A percentile compares a stretch with the other conserved stretches of the same genome.
Conservation (phyloP, 92 coral and sea anemone species). For the Ricordea florida region DNA sequence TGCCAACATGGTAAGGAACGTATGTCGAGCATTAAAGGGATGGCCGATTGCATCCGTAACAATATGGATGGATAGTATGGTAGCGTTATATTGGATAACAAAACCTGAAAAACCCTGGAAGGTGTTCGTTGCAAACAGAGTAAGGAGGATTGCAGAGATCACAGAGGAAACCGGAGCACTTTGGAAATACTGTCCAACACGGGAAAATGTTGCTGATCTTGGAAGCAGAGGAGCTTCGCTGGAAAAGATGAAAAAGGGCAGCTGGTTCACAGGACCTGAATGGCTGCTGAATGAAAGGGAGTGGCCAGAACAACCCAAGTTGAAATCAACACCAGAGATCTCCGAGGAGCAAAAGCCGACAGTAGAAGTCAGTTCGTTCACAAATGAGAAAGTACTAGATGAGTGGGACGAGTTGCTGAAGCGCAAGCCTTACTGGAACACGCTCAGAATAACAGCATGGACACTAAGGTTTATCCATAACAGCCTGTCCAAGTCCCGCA, state of each 20-base stretch:
- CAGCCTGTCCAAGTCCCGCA: too few species aligned
- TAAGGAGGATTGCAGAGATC: constrained; percentile 62
- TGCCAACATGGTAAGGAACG: constrained; percentile 51
- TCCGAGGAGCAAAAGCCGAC: constrained; percentile 37
- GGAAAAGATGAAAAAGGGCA: constrained; percentile 51
- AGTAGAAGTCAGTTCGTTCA: too few species aligned
- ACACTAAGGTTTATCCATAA: too few species aligned
- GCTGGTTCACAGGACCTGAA: constrained; percentile 57
- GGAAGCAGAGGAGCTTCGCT: constrained; percentile 68
- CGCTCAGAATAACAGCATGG: too few species aligned
- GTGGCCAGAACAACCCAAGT: constrained; percentile 38
- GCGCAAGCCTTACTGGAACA: too few species aligned
- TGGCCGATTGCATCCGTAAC: constrained; percentile 49
- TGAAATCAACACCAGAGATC: constrained; percentile 10
- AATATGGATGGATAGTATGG: constrained; percentile 62
- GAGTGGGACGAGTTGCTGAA: too few species aligned
- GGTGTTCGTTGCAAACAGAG: constrained; percentile 57
- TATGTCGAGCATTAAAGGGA: constrained; percentile 27
- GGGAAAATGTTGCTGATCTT: constrained; percentile 62
- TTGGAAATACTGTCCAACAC: constrained; percentile 73
- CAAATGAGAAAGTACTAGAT: too few species aligned
- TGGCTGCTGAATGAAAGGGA: constrained; percentile 40
- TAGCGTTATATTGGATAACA: constrained; percentile 64
- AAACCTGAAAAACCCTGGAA: constrained; percentile 67
- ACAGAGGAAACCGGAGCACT: constrained; percentile 28